Conservation (phyloP, 2,797 vertebrate species). For the Orientallactaga sibirica region DNA sequence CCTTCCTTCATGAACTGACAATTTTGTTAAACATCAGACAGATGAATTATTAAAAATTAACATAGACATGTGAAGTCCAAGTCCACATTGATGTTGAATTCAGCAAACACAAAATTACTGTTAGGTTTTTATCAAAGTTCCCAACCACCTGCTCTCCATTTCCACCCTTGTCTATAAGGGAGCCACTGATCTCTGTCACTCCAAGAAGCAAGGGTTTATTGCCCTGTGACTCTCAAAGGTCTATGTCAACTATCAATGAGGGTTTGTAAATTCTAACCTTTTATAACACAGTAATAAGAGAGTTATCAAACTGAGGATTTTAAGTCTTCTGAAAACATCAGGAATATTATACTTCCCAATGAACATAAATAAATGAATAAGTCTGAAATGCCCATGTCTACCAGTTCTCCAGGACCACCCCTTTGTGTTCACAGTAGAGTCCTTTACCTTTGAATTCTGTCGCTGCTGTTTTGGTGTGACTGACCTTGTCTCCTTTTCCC, state of each 20-base stretch:
- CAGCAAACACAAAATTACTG: neutral
- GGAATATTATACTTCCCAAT: neutral
- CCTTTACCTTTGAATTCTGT: neutral
- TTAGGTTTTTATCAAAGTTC: neutral
- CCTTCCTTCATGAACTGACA: neutral
- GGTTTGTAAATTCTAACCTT: neutral
- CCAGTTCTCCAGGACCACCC: neutral
- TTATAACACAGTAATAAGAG: neutral
- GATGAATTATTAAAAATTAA: constrained; percentile 7
- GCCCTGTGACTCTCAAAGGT: neutral
- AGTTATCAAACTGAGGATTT: neutral
- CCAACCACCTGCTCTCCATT: neutral
- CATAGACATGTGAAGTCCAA: neutral
- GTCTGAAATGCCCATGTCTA: neutral
- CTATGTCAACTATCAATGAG: neutral
- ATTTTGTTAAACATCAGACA: neutral
- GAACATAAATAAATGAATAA: neutral
- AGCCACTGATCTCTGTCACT: neutral
- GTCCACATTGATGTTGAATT: neutral
- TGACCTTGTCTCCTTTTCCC: neutral
- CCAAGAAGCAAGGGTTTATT: neutral
- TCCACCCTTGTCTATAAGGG: neutral
- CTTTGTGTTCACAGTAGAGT: neutral
- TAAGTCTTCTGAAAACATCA: neutral
- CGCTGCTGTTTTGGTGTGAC: neutral